phyloP scores from a whole-genome alignment of 2,797 vertebrate genomes.

The Astyanax mexicanus region DNA sequence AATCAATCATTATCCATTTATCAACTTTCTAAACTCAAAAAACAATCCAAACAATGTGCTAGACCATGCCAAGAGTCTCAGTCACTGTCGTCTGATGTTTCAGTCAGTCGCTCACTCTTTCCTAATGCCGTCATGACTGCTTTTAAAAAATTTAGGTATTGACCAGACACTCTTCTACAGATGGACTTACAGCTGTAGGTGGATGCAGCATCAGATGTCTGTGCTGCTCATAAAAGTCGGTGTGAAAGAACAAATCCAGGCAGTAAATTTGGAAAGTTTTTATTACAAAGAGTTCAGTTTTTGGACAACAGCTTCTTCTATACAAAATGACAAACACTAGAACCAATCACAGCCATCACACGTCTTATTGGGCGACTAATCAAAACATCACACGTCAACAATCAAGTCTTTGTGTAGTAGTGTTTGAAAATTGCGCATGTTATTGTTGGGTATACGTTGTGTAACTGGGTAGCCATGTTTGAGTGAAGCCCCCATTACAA shows the following conservation, averaged over 20 bases:
- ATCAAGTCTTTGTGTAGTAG: constrained; percentile 28
- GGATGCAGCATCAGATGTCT: too few species aligned
- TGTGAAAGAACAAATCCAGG: neutral
- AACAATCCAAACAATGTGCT: too few species aligned
- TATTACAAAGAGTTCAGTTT: constrained; percentile 58
- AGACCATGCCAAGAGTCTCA: too few species aligned
- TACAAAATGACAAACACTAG: constrained; percentile 21
- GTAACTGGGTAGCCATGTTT: neutral
- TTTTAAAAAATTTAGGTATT: too few species aligned
- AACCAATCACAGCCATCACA: constrained; percentile 37
- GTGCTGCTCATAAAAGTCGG: too few species aligned
- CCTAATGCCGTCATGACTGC: too few species aligned
- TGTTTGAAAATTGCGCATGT: constrained; percentile 35
- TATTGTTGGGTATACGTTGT: neutral
- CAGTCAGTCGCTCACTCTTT: too few species aligned
- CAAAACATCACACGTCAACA: constrained; percentile 11
- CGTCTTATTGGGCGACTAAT: constrained; percentile 6
- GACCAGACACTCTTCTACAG: too few species aligned
- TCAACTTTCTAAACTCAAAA: too few species aligned
- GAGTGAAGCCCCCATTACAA: neutral
- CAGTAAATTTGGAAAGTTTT: constrained; percentile 40
- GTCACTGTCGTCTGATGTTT: too few species aligned
- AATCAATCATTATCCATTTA: too few species aligned
- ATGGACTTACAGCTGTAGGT: neutral
- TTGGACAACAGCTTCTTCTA: constrained; percentile 53